Evolutionary conservation across 2,888 invertebrate species (phyloP).

Genomic region (Metacarcinus magister): DNA sequence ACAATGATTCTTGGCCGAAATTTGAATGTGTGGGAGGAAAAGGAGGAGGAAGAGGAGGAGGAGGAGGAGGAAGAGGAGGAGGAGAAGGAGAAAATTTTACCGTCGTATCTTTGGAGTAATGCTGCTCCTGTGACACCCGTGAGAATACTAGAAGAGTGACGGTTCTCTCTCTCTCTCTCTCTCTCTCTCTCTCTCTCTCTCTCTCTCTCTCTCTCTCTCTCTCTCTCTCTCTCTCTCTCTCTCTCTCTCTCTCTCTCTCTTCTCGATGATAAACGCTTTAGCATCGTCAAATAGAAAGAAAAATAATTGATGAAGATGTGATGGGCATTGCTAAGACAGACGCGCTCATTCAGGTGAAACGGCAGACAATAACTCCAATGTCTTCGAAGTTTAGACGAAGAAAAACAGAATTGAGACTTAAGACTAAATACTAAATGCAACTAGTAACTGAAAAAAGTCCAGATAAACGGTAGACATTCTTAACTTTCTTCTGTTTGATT

Average conservation of each 20-base stretch:
- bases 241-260: background rate
- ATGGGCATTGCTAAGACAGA: too few relatives aligned
- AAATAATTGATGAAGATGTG: too few relatives aligned
- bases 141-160: slow-evolving; percentile 31
- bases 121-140: background rate
- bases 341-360: too few relatives aligned
- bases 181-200: slow-evolving; percentile 47
- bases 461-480: too few relatives aligned
- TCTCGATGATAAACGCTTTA: too few relatives aligned
- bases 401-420: too few relatives aligned
- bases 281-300: too few relatives aligned
- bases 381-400: too few relatives aligned
- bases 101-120: background rate
- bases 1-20: slow-evolving; percentile 49
- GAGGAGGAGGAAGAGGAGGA: background rate
- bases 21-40: slow-evolving; percentile 61
- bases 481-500: too few relatives aligned
- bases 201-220: slow-evolving; percentile 43
- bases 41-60: background rate
- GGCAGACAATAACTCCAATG: too few relatives aligned
- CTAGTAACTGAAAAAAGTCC: too few relatives aligned
- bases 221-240: background rate
- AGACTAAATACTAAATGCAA: too few relatives aligned
- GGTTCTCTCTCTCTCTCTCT: slow-evolving; percentile 6
- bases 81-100: background rate